These are phyloP conservation scores for Nixonia krombeini DNA, from an alignment of 1,140 invertebrate genomes.

Conservation along the genomic window DNA sequence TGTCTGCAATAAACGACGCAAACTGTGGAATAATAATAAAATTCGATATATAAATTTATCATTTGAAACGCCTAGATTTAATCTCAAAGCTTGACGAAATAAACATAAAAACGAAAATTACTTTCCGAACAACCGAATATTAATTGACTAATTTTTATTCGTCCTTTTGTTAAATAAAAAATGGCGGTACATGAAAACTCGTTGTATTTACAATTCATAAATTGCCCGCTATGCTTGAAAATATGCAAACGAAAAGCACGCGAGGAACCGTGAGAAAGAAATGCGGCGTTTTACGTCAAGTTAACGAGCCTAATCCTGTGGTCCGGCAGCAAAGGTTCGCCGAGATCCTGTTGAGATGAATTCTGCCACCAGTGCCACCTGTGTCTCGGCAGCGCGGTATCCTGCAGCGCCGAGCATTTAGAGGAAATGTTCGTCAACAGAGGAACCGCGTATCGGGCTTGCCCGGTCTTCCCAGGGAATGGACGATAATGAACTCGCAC, in stretches of 20 bases:
- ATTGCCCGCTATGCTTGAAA: too few species aligned
- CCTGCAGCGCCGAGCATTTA: constrained; percentile 50
- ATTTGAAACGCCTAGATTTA: too few species aligned
- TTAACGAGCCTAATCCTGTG: constrained; percentile 69
- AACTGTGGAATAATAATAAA: too few species aligned
- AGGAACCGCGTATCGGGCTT: constrained; percentile 30
- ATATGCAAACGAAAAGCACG: not conserved
- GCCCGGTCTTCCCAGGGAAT: constrained; percentile 56
- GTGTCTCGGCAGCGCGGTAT: constrained; percentile 51
- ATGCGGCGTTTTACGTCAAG: constrained; percentile 46
- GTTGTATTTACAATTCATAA: too few species aligned
- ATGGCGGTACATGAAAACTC: too few species aligned
- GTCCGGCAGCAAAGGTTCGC: constrained; percentile 56
- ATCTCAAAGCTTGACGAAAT: too few species aligned
- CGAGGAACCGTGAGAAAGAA: constrained; percentile 59
- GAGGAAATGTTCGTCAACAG: constrained; percentile 25
- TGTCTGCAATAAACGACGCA: too few species aligned
- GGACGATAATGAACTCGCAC: constrained; percentile 62
- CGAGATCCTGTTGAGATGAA: constrained; percentile 50
- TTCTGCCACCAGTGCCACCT: constrained; percentile 54
- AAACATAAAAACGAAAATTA: too few species aligned
- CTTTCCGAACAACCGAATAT: too few species aligned
- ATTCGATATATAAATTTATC: too few species aligned
- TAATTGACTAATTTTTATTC: too few species aligned
- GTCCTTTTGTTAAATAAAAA: too few species aligned